Evolutionary conservation across 2,888 invertebrate genomes (phyloP), one percentile per base, ranked within the genome.

Genomic region (Xanthorhoe spadicearia): DNA sequence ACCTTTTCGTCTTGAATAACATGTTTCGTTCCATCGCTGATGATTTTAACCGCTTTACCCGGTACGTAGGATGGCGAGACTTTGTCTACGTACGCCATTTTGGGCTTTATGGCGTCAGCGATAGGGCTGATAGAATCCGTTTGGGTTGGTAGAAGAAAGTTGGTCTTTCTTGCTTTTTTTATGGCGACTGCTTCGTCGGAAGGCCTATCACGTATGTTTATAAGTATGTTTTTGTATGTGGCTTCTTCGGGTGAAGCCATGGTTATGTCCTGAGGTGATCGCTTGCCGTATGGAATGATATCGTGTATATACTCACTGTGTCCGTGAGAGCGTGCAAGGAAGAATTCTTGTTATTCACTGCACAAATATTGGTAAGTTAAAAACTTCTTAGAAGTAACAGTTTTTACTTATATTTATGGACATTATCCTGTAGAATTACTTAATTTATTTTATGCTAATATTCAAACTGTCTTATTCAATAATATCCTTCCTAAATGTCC

Each of bases 11-110:
- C 81, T 51, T 85, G 81, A 3, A 87, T 81, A 17, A 81, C 78
- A 73, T 94, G 93, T 23, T 90, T 87, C 0, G 88, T 93, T 0
- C 77, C 86, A 62, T 94, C 94, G 55, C 94, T 95, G 77, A 96
- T 92, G 32, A 96, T 95, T 88, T 96, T 96, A 13, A 96, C 96
- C 0, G 96, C 96, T 84, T 96, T 96, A 1, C 96, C 96, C 0
- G 96, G 96, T 43, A 95, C 92, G 69, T 93, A 92, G 0, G 81
- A 85, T 0, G 85, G 64, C 0, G 90, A 84, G 0, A 89, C 89
- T 71, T 87, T 88, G 46, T 92, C 92, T 1, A 88, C 7, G 77
- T 89, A 93, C 43, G 93, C 94, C 75, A 90, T 83, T 83, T 91
- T 92, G 0, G 93, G 93, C 61, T 87, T 88, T 0, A 87, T 70